phyloP scores from a whole-genome alignment of 2,797 vertebrate species.

The Momotus momota region DNA sequence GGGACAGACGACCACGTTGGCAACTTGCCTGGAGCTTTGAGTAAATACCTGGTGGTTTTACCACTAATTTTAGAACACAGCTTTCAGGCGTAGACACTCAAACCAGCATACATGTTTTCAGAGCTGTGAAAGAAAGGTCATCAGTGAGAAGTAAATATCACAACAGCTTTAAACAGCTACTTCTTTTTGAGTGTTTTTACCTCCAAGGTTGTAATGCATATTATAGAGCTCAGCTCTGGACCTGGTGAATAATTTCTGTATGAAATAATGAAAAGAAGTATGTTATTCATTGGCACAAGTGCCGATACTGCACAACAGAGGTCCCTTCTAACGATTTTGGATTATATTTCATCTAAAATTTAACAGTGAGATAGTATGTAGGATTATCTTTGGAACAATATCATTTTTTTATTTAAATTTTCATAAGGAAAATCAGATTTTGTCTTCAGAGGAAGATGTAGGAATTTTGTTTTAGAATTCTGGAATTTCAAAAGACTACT shows the following conservation, averaged over 20 bases:
- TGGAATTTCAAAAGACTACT: not conserved
- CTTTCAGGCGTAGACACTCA: not conserved
- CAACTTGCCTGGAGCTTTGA: not conserved
- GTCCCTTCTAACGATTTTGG: not conserved
- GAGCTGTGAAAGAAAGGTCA: not conserved
- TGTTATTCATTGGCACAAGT: not conserved
- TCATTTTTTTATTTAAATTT: not conserved
- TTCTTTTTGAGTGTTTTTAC: not conserved
- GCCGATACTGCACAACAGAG: not conserved
- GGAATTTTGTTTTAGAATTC: not conserved
- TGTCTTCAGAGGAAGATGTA: not conserved
- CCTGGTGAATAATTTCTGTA: not conserved
- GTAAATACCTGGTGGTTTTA: not conserved
- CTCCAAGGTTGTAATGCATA: not conserved
- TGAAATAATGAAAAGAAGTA: too few relatives aligned
- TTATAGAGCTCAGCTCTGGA: not conserved
- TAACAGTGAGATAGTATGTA: not conserved
- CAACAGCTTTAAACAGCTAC: not conserved
- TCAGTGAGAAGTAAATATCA: not conserved
- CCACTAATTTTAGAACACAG: not conserved
- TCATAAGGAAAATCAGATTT: not conserved
- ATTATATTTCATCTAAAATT: not conserved
- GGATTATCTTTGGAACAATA: not conserved
- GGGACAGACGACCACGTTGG: accelerated
- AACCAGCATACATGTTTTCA: not conserved